These are phyloP conservation scores for Polydrusus tereticollis DNA, from an alignment of 2,888 invertebrate species.

Conservation along the genomic window DNA sequence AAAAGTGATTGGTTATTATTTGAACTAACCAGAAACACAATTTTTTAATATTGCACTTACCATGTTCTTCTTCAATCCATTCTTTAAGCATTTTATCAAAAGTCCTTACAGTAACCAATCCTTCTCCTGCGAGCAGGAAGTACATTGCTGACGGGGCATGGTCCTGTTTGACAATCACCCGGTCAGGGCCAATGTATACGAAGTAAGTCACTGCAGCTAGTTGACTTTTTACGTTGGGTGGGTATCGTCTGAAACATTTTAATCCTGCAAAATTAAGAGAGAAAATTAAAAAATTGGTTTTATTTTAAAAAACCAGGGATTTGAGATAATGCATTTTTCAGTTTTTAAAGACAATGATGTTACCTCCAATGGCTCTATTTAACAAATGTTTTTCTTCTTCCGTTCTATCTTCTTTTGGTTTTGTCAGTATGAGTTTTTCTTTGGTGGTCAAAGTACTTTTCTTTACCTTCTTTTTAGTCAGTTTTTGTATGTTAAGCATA, in stretches of 20 bases:
- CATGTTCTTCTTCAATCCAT: slow-evolving; percentile 68
- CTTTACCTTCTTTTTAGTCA: slow-evolving; percentile 58
- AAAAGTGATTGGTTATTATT: no score
- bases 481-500: slow-evolving; percentile 68
- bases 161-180: slow-evolving; percentile 74
- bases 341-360: no score
- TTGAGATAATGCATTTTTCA: no score
- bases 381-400: slow-evolving; percentile 74
- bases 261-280: slow-evolving; percentile 29
- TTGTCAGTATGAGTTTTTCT: slow-evolving; percentile 75
- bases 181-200: slow-evolving; percentile 72
- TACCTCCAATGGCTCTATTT: slow-evolving; percentile 71
- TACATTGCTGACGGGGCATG: slow-evolving; percentile 73
- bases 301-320: no score
- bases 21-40: no score
- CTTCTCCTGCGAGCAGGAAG: slow-evolving; percentile 75
- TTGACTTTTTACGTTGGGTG: slow-evolving; percentile 72
- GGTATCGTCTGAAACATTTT: slow-evolving; percentile 73
- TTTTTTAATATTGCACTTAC: no score
- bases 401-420: slow-evolving; percentile 70
- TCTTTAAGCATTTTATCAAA: slow-evolving; percentile 70
- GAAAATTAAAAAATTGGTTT: no score
- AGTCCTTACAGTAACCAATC: slow-evolving; percentile 68
- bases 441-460: slow-evolving; percentile 60
- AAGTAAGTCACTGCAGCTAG: slow-evolving; percentile 75